A percentile compares a stretch with the other conserved stretches of the same genome.
Conservation (phyloP, 1,140 invertebrate genomes). For the Macrobrachium nipponense region DNA sequence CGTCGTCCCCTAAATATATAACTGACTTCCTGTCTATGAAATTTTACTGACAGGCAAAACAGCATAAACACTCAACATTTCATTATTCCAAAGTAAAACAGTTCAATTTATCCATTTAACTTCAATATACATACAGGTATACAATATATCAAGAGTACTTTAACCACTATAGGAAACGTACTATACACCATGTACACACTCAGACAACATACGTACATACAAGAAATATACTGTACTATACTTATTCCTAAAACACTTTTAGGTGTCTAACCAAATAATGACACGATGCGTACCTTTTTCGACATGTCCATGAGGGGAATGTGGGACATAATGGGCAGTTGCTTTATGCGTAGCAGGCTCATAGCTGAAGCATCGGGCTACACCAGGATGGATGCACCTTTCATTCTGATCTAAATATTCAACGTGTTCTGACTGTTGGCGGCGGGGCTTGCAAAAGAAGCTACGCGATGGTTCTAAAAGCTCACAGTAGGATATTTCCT, state of each 20-base stretch:
- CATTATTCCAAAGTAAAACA: too few relatives aligned
- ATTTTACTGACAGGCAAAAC: too few relatives aligned
- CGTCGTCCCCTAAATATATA: too few relatives aligned
- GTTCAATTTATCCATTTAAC: too few relatives aligned
- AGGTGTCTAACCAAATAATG: neutral
- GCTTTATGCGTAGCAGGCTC: constrained; percentile 52
- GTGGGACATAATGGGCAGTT: constrained; percentile 50
- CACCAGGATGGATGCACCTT: constrained; percentile 44
- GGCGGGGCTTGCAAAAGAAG: constrained; percentile 49
- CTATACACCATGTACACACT: too few relatives aligned
- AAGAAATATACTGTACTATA: neutral
- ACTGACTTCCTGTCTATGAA: too few relatives aligned
- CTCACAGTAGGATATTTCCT: constrained; percentile 59
- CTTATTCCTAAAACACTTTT: neutral
- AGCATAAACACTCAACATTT: too few relatives aligned
- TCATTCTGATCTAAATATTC: constrained; percentile 33
- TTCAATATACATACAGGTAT: too few relatives aligned
- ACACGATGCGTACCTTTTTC: constrained; percentile 40
- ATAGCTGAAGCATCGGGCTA: constrained; percentile 63
- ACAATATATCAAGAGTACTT: too few relatives aligned
- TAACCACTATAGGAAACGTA: too few relatives aligned
- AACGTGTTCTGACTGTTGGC: constrained; percentile 54
- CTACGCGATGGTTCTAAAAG: constrained; percentile 56
- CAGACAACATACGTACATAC: neutral
- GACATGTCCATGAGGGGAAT: constrained; percentile 43